Base-by-base conservation (phyloP, 2,113 vertebrate species). In the Scartelaos histophorus region DNA sequence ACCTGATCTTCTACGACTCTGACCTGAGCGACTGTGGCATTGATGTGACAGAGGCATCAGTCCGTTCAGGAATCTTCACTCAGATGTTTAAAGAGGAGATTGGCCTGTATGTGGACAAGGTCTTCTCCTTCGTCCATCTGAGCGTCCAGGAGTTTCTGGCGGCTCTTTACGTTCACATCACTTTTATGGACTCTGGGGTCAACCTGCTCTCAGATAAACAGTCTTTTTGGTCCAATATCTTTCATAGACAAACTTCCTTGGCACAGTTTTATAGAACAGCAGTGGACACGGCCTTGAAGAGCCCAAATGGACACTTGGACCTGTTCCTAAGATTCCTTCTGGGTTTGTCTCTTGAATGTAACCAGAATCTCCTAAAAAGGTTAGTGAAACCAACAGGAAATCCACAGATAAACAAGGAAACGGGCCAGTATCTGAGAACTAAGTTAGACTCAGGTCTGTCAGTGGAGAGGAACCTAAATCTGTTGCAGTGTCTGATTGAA, bases 101-200 rank as follows among this genome's bases (percentile, higher is more conserved):
- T 13, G 72, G 70, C 6, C 46, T 76, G 35, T 64, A 62, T 67
- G 35, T 54, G 49, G 34, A 70, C 17, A 71, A 10, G 35, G 67
- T 85, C 19, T 88, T 79, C 75, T 72, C 70, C 57, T 88, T 88
- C 5, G 21, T 85, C 0, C 86, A 88, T 3, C 73, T 87, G 69
- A 88, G 71, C 0, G 34, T 88, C 0, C 87, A 88, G 45, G 85
- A 87, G 75, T 87, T 87, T 64, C 0, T 87, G 0, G 82, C 85
- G 0, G 78, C 85, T 67, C 78, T 87, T 81, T 43, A 85, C 54
- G 78, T 87, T 0, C 79, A 87, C 47, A 22, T 78, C 62, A 81
- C 34, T 0, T 83, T 87, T 70, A n/a, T 58, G 2, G 67, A 64
- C 35, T 62, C 46, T 13, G 67, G 66, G 0, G 46, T 73, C 65